phyloP scores from a whole-genome alignment of 1,140 invertebrate species.

The fruit fly (Drosophila melanogaster) region Release_6_plus_ISO1_MT NC_004354.4:5984001-5984500 shows the following conservation, averaged over 20 bases:
- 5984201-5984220: conserved; percentile 77
- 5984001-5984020: conserved; percentile 12
- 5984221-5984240: conserved; percentile 84
- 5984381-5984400: conserved; percentile 66
- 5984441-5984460: conserved; percentile 82
- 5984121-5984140: background rate
- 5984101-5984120: background rate
- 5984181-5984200: background rate
- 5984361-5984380: conserved; percentile 3
- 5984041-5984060: background rate
- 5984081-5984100: background rate
- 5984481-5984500: conserved; percentile 17
- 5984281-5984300: conserved; percentile 76
- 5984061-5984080: background rate
- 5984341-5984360: background rate
- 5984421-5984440: conserved; percentile 81
- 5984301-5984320: conserved; percentile 81
- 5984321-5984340: conserved; percentile 3
- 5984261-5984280: conserved; percentile 61
- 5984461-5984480: conserved; percentile 64
- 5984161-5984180: background rate
- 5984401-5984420: conserved; percentile 74
- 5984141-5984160: background rate
- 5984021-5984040: background rate
- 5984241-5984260: conserved; percentile 83